Evolutionary conservation across 1,140 invertebrate species (phyloP), one percentile per base, ranked within the genome.

Genomic region (Trichonephila clavata): DNA sequence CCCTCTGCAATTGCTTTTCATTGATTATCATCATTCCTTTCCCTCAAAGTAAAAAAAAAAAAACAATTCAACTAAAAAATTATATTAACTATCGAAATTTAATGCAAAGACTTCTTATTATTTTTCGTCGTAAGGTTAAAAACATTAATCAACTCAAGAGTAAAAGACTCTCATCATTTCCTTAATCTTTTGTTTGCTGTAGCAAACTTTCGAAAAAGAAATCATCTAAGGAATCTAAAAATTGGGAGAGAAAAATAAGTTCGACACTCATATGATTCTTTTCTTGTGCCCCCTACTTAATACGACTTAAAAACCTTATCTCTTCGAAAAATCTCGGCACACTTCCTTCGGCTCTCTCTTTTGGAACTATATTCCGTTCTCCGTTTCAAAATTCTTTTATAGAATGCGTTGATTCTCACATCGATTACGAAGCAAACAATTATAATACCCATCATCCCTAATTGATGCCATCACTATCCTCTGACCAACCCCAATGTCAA

Each of bases 401-500:
- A 27, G 24, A 20, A 77, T 18, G 71, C 61, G 61, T 20, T 63
- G 61, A 63, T 63, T 63, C 10, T 77, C 32, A 24, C 83, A n/a
- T 84, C 83, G 83, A 59, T 60, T 87, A 61, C 59, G 24, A 32
- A 21, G 18, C 86, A 63, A 61, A 84, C 90, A 83, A 92, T 84
- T 92, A 84, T 84, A 92, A 92, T 84, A 61, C 59, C 63, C 61
- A 83, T 92, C 21, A 92, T 60, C 50, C 77, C 77, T 91, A 91
- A 91, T 91, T 91, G 90, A 83, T 63, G 80, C 59, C 24, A 80
- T 86, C 32, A 61, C 60, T 16, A 43, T 65, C 24, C 59, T 81
- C 71, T 86, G 81, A 71, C 50, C 83, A 59, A 57, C 90, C 90
- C 89, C 60, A 43, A 32, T 92, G 90, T 92, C 90, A 92, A 92